phyloP scores from a whole-genome alignment of 2,888 invertebrate genomes.

The Phengaris arion region DNA sequence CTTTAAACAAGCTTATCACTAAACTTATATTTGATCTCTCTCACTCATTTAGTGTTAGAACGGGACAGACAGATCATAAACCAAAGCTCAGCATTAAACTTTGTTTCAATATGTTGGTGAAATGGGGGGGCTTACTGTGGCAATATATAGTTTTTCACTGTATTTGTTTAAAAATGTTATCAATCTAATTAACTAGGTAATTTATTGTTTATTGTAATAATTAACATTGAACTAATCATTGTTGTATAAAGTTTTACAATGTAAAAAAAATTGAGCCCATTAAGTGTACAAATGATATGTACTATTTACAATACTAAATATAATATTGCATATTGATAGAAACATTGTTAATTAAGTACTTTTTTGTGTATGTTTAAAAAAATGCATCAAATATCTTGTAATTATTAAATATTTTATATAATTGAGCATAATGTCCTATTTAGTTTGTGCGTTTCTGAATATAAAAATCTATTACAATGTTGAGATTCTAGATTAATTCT shows the following conservation, averaged over 20 bases:
- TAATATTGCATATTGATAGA: not conserved
- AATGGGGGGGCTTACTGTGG: too few relatives aligned
- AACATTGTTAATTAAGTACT: conserved; percentile 16
- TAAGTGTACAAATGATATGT: conserved; percentile 26
- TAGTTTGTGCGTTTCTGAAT: conserved; percentile 15
- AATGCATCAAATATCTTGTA: not conserved
- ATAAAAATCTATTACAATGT: not conserved
- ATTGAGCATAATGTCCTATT: conserved; percentile 14
- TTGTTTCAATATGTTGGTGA: too few relatives aligned
- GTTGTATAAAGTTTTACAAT: not conserved
- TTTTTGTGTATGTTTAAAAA: not conserved
- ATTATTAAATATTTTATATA: not conserved
- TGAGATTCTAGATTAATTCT: not conserved
- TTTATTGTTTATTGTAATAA: too few relatives aligned
- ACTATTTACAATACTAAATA: conserved; percentile 13
- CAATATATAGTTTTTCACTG: too few relatives aligned
- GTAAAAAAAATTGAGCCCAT: conserved; percentile 15
- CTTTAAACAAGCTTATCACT: too few relatives aligned
- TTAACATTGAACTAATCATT: not conserved
- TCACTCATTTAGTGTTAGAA: too few relatives aligned
- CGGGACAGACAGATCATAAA: too few relatives aligned
- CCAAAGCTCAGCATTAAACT: too few relatives aligned
- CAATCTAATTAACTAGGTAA: too few relatives aligned
- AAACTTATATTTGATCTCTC: too few relatives aligned
- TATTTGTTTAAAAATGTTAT: too few relatives aligned